phyloP scores from a whole-genome alignment of 2,113 vertebrate species.

The Tenebrosternarchus preto region DNA sequence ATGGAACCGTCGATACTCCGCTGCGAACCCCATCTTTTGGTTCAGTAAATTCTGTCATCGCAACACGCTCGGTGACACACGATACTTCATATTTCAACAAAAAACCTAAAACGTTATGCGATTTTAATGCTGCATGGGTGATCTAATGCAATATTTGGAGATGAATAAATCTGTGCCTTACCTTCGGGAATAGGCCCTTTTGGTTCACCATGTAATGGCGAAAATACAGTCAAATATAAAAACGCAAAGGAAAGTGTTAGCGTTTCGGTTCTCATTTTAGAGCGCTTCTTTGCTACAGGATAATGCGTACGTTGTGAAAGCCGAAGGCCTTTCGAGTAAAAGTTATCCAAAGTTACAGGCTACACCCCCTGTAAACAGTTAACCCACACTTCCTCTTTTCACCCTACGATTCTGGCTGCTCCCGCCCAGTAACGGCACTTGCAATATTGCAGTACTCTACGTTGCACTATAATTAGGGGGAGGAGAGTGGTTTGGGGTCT shows the following conservation, averaged over 20 bases:
- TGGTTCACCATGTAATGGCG: conserved; percentile 46
- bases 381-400: conserved; percentile 3
- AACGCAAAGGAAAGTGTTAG: conserved; percentile 26
- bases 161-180: conserved; percentile 46
- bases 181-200: conserved; percentile 60
- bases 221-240: conserved; percentile 28
- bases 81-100: neutral
- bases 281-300: neutral
- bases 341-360: conserved; percentile 33
- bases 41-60: neutral
- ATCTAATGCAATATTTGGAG: neutral
- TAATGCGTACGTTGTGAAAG: neutral
- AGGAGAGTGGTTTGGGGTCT: neutral
- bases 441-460: too few relatives aligned
- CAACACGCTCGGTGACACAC: neutral
- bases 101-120: neutral
- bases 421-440: neutral
- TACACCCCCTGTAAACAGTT: conserved; percentile 23
- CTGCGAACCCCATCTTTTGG: neutral
- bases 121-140: neutral
- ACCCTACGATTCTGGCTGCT: neutral
- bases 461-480: neutral
- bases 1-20: neutral
- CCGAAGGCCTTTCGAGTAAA: conserved; percentile 25
- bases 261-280: conserved; percentile 49